Conservation (phyloP, 2,888 invertebrate genomes). For the Ophion costatus region DNA sequence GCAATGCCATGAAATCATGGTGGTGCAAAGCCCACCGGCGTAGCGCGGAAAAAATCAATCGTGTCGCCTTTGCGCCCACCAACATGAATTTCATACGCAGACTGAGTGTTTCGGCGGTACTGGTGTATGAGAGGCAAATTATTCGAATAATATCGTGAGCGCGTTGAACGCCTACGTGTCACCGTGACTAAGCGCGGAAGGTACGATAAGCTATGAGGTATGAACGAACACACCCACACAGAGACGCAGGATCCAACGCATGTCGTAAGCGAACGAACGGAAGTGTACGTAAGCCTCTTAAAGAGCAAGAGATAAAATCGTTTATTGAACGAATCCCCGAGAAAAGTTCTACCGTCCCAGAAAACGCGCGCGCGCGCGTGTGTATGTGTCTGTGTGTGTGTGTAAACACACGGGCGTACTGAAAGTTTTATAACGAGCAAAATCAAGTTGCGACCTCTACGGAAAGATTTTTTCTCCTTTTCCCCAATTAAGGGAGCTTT, state of each 20-base stretch:
- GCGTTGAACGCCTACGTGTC: conserved; percentile 56
- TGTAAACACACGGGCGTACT: too few relatives aligned
- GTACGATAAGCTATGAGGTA: conserved; percentile 55
- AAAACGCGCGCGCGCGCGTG: background rate
- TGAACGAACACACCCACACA: conserved; percentile 8
- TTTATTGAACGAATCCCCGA: conserved; percentile 33
- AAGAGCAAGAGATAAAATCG: conserved; percentile 53
- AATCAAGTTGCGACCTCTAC: too few relatives aligned
- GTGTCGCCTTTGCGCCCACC: too few relatives aligned
- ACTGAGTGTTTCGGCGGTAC: too few relatives aligned
- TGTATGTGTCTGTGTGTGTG: background rate
- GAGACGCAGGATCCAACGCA: background rate
- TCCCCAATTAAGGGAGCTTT: too few relatives aligned
- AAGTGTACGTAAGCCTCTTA: conserved; percentile 23
- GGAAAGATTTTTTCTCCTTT: too few relatives aligned
- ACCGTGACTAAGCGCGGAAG: conserved; percentile 57
- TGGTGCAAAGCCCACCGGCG: too few relatives aligned
- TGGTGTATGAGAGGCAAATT: conserved; percentile 31
- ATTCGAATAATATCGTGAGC: conserved; percentile 49
- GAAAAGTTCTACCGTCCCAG: conserved; percentile 28
- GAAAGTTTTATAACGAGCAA: too few relatives aligned
- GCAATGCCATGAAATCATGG: too few relatives aligned
- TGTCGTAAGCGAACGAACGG: conserved; percentile 24
- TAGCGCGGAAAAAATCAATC: too few relatives aligned
- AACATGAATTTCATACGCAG: too few relatives aligned